These are phyloP conservation scores for Netelia melanura DNA, from an alignment of 2,888 invertebrate species.

Conservation along the genomic window DNA sequence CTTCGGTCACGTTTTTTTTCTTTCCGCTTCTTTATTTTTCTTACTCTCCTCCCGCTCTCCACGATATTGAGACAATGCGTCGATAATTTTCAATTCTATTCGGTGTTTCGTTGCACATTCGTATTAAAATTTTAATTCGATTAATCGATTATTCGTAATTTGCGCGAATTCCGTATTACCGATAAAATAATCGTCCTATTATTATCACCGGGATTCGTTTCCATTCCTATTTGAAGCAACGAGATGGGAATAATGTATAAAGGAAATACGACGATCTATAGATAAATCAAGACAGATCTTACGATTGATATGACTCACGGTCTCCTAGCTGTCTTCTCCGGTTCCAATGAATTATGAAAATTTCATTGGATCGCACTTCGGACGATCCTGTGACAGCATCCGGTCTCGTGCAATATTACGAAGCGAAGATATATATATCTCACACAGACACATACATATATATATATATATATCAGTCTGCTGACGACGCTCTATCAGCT, in stretches of 20 bases:
- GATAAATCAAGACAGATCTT: background rate
- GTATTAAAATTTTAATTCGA: too few species aligned
- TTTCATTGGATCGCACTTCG: constrained; percentile 10
- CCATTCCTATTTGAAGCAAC: background rate
- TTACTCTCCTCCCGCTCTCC: too few species aligned
- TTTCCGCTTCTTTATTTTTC: too few species aligned
- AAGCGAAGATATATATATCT: background rate
- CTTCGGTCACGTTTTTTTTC: too few species aligned
- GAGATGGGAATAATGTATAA: background rate
- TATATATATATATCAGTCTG: background rate
- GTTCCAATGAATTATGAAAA: constrained; percentile 38
- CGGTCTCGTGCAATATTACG: constrained; percentile 13
- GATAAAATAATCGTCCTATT: background rate
- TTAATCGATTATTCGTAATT: background rate
- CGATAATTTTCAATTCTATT: too few species aligned
- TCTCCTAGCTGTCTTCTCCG: constrained; percentile 2
- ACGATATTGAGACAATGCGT: too few species aligned
- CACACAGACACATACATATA: background rate
- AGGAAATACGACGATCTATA: background rate
- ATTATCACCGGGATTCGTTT: background rate
- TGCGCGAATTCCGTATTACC: background rate
- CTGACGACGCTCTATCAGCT: background rate
- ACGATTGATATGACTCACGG: constrained; percentile 7
- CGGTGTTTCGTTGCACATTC: too few species aligned
- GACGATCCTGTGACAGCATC: background rate